These are phyloP conservation scores for Philonicus albiceps DNA, from an alignment of 2,888 invertebrate genomes.

Conservation along the genomic window DNA sequence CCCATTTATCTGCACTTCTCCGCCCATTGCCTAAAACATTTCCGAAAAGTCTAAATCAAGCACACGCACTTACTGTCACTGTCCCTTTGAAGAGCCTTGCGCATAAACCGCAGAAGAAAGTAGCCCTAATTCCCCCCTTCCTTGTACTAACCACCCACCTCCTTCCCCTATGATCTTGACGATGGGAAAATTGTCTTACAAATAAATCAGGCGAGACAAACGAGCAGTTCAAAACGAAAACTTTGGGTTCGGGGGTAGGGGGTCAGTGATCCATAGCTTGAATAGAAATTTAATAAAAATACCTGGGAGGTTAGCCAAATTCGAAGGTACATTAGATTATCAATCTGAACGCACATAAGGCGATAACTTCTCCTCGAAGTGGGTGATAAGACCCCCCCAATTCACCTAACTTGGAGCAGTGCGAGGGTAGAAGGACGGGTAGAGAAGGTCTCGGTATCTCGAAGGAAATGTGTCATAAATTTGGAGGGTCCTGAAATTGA, in stretches of 20 bases:
- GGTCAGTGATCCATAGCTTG: neutral
- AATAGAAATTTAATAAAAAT: slow-evolving; percentile 17
- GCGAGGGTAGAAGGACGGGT: neutral
- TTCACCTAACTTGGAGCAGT: neutral
- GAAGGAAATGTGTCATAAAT: slow-evolving; percentile 17
- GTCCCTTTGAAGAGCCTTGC: neutral
- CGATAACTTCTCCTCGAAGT: neutral
- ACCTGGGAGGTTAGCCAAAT: neutral
- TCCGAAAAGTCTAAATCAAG: neutral
- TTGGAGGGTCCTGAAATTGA: neutral
- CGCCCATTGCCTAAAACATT: neutral
- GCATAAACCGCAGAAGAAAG: neutral
- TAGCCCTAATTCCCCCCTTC: neutral
- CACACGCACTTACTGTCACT: neutral
- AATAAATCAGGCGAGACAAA: slow-evolving; percentile 1
- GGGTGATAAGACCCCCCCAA: neutral
- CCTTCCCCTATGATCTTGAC: neutral
- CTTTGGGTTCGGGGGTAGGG: neutral
- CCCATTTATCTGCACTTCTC: neutral
- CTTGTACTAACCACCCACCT: too few species aligned
- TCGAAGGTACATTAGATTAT: neutral
- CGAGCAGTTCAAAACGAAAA: neutral
- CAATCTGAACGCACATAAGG: neutral
- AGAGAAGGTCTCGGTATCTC: neutral
- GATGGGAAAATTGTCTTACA: neutral